Evolutionary conservation across 1,140 invertebrate species (phyloP).

Genomic region (Glossosoma conforme): DNA sequence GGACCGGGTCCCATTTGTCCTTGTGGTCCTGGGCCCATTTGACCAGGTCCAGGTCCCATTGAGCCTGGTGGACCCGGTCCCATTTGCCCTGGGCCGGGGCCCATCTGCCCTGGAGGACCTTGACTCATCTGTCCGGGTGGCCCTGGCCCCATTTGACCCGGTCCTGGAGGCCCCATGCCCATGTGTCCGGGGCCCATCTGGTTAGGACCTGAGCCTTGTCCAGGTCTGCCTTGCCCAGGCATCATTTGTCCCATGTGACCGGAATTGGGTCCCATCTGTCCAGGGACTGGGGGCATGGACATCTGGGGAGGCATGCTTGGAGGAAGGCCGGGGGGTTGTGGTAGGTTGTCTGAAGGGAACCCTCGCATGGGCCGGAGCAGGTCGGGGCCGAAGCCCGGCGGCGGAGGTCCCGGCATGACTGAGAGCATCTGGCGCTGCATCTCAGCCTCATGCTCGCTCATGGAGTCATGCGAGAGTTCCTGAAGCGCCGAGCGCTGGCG

Average conservation of each 20-base stretch:
- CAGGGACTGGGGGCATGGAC: background rate
- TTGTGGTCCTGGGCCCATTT: slow-evolving; percentile 19
- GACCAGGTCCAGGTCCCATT: slow-evolving; percentile 13
- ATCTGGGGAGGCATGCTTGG: slow-evolving; percentile 1
- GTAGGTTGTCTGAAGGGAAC: background rate
- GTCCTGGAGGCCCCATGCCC: slow-evolving; percentile 38
- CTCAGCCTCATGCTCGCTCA: slow-evolving; percentile 29
- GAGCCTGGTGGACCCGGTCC: slow-evolving; percentile 9
- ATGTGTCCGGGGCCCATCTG: slow-evolving; percentile 6
- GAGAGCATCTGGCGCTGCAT: slow-evolving; percentile 30
- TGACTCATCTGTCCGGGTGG: too few relatives aligned
- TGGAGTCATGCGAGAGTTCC: slow-evolving; percentile 24
- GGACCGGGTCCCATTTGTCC: slow-evolving; percentile 3
- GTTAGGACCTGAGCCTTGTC: slow-evolving; percentile 1
- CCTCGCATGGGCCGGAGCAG: slow-evolving; percentile 2
- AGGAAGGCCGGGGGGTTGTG: slow-evolving; percentile 2
- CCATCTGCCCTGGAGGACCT: slow-evolving; percentile 35
- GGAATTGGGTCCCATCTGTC: too few relatives aligned
- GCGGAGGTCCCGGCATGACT: slow-evolving; percentile 13
- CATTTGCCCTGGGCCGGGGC: slow-evolving; percentile 14
- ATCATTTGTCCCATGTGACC: too few relatives aligned
- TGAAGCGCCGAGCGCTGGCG: slow-evolving; percentile 21
- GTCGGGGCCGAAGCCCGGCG: slow-evolving; percentile 2
- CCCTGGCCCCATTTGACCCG: slow-evolving; percentile 31
- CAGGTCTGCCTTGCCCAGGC: background rate